phyloP scores from a whole-genome alignment of 2,888 invertebrate species.

The Oeneis ivallda region DNA sequence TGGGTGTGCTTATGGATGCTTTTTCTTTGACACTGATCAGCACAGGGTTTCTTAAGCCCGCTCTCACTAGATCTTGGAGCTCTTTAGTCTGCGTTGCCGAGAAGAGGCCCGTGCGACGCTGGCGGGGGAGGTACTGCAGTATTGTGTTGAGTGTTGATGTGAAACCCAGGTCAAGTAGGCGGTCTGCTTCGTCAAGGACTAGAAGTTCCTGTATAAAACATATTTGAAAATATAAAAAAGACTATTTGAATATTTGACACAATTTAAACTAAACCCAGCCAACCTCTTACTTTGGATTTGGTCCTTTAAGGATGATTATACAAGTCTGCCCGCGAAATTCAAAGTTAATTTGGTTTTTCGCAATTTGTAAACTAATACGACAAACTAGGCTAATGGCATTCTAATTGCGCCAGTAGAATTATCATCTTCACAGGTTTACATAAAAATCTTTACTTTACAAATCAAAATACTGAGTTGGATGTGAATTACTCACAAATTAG shows the following conservation, averaged over 20 bases:
- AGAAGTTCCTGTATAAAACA: conserved; percentile 87
- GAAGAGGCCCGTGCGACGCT: conserved; percentile 97
- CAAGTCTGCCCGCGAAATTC: too few relatives aligned
- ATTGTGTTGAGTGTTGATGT: conserved; percentile 92
- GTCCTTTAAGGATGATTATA: too few relatives aligned
- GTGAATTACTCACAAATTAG: too few relatives aligned
- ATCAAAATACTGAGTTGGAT: too few relatives aligned
- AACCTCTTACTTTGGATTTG: too few relatives aligned
- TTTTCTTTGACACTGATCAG: conserved; percentile 95
- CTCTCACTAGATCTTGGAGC: conserved; percentile 93
- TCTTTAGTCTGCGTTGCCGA: conserved; percentile 99
- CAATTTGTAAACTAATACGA: too few relatives aligned
- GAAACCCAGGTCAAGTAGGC: conserved; percentile 96
- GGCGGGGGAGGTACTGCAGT: conserved; percentile 93
- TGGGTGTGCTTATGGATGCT: conserved; percentile 86
- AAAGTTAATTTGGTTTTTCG: too few relatives aligned
- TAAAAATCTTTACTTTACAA: too few relatives aligned
- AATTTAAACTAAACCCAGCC: too few relatives aligned
- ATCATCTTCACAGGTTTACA: too few relatives aligned
- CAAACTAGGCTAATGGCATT: too few relatives aligned
- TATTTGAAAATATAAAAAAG: background rate
- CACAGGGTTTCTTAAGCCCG: conserved; percentile 96
- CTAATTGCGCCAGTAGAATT: too few relatives aligned
- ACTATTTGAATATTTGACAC: background rate
- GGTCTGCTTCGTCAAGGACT: conserved; percentile 98